Percentiles rank a stretch among this genome's conserved stretches.
Conservation (phyloP, 2,797 vertebrate species). For the Liasis olivaceus region DNA sequence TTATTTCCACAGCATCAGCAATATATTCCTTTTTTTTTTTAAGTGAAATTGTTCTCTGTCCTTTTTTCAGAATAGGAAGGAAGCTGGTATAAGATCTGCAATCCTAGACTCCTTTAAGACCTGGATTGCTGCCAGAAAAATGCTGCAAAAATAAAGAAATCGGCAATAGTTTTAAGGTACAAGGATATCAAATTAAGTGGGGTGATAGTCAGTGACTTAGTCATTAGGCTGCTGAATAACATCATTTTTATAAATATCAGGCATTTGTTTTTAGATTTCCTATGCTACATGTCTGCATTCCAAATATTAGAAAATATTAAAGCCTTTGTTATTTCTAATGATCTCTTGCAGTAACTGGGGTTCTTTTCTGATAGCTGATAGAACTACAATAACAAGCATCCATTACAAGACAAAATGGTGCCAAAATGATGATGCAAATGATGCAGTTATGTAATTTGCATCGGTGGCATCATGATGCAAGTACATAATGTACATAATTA, state of each 20-base stretch:
- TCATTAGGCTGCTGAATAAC: accelerated
- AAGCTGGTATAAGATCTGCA: not conserved
- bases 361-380: not conserved
- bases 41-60: not conserved
- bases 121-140: conserved; percentile 24
- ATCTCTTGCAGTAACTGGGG: not conserved
- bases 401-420: not conserved
- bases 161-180: conserved; percentile 56
- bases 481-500: not conserved
- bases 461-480: not conserved
- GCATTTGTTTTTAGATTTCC: not conserved
- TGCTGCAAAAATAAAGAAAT: conserved; percentile 55
- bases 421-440: not conserved
- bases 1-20: not conserved
- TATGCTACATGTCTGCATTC: not conserved
- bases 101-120: not conserved
- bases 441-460: not conserved
- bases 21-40: not conserved
- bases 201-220: conserved; percentile 48
- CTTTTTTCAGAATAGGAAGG: not conserved
- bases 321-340: not conserved
- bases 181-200: conserved; percentile 52
- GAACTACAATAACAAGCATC: not conserved
- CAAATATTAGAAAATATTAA: not conserved
- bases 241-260: not conserved